phyloP scores from a whole-genome alignment of 2,113 vertebrate species.

The Rhea americana region DNA sequence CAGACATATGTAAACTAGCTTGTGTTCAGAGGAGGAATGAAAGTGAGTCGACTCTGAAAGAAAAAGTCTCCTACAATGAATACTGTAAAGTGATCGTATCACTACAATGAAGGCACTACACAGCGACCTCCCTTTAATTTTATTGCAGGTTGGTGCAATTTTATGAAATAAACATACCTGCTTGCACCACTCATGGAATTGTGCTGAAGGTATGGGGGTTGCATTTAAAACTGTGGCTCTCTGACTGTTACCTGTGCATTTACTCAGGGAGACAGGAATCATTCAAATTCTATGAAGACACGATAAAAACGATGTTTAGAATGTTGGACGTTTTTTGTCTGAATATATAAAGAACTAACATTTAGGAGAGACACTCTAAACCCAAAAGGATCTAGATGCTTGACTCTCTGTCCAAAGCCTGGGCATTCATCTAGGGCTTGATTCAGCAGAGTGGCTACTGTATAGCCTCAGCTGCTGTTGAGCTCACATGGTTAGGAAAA shows the following conservation, averaged over 20 bases:
- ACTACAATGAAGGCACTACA: background rate
- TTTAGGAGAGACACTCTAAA: constrained; percentile 11
- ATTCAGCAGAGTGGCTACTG: background rate
- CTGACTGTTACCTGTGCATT: background rate
- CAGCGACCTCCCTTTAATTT: background rate
- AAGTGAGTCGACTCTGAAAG: background rate
- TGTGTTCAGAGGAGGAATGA: background rate
- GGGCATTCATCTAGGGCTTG: background rate
- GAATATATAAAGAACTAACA: background rate
- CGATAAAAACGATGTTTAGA: constrained; percentile 1
- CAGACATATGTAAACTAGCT: background rate
- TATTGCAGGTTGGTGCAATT: background rate
- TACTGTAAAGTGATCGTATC: background rate
- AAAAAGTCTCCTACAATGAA: background rate
- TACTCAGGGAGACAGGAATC: background rate
- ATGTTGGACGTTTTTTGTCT: background rate
- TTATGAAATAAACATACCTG: background rate
- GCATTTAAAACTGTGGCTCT: background rate
- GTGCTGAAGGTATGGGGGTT: background rate
- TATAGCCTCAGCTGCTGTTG: too few relatives aligned
- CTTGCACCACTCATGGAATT: background rate
- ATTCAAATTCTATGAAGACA: background rate
- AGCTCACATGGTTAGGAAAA: too few relatives aligned
- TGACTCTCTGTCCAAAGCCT: background rate
- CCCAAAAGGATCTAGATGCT: constrained; percentile 29